Conservation (phyloP, 2,113 vertebrate genomes). For the Pseudorasbora parva region DNA sequence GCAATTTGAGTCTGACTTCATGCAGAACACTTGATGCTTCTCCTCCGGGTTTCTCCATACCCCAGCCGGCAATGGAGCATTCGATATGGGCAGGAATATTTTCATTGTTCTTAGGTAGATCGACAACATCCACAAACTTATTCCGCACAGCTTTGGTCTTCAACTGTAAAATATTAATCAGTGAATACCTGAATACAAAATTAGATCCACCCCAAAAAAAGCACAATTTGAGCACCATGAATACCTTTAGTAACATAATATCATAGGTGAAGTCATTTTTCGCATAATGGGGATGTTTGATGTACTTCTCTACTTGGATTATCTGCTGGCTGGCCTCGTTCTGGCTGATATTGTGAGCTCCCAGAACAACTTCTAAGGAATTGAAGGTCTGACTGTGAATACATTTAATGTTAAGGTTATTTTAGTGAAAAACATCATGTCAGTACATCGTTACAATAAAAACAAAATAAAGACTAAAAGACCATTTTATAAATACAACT, state of each 20-base stretch:
- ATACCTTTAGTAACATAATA: slow-evolving; percentile 58
- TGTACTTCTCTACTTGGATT: slow-evolving; percentile 40
- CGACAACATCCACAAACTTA: slow-evolving; percentile 18
- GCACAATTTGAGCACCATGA: neutral
- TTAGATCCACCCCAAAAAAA: neutral
- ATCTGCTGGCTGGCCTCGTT: slow-evolving; percentile 39
- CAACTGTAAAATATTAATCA: slow-evolving; percentile 48
- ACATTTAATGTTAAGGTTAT: neutral
- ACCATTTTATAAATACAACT: neutral
- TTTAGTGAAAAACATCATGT: neutral
- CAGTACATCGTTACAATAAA: neutral
- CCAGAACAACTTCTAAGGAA: slow-evolving; percentile 46
- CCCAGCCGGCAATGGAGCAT: slow-evolving; percentile 58
- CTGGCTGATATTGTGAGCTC: slow-evolving; percentile 51
- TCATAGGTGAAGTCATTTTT: neutral
- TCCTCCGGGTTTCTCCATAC: neutral
- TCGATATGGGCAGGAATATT: neutral
- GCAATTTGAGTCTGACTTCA: slow-evolving; percentile 39
- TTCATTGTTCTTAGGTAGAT: slow-evolving; percentile 29
- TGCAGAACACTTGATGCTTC: slow-evolving; percentile 29
- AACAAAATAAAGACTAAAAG: neutral
- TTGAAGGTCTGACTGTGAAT: neutral
- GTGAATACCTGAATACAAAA: too few relatives aligned
- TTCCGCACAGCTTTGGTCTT: slow-evolving; percentile 42
- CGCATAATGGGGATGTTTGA: slow-evolving; percentile 27